Percentiles rank a stretch among this genome's conserved stretches.
phyloP scores from a whole-genome alignment of 2,797 vertebrate species.

The Sarcoramphus papa region DNA sequence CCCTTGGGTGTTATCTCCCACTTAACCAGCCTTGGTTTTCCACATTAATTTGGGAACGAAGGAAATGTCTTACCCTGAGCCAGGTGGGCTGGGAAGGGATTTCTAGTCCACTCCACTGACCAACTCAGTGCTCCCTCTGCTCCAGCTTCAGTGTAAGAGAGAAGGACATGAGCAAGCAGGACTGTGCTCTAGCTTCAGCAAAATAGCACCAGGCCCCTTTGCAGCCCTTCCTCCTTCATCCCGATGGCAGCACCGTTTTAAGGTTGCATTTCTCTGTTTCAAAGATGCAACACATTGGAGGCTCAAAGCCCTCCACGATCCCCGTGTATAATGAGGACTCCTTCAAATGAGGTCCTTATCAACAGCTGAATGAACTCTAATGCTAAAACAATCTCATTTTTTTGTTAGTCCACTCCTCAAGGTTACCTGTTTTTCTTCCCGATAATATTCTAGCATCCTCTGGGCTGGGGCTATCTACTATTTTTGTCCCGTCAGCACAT shows the following conservation, averaged over 20 bases:
- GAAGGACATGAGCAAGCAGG: rapidly evolving
- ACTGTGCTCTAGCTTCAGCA: background rate
- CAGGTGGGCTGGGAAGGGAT: background rate
- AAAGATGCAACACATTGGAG: background rate
- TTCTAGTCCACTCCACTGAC: background rate
- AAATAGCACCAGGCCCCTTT: background rate
- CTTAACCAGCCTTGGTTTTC: background rate
- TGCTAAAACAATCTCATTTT: background rate
- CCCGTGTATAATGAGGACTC: background rate
- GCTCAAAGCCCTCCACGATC: background rate
- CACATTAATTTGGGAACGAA: background rate
- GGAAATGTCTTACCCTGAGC: background rate
- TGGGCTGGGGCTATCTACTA: background rate
- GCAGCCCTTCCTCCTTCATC: background rate
- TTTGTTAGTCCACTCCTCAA: background rate
- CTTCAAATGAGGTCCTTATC: background rate
- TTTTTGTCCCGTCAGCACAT: background rate
- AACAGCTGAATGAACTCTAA: background rate
- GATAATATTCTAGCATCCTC: background rate
- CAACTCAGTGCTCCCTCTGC: background rate
- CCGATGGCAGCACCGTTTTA: rapidly evolving
- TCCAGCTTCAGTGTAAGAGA: background rate
- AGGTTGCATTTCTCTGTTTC: background rate
- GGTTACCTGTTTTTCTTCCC: background rate
- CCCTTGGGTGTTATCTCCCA: background rate